Evolutionary conservation across 2,113 vertebrate genomes (phyloP), one percentile per base, ranked within the genome.

Genomic region (Zootoca vivipara): DNA sequence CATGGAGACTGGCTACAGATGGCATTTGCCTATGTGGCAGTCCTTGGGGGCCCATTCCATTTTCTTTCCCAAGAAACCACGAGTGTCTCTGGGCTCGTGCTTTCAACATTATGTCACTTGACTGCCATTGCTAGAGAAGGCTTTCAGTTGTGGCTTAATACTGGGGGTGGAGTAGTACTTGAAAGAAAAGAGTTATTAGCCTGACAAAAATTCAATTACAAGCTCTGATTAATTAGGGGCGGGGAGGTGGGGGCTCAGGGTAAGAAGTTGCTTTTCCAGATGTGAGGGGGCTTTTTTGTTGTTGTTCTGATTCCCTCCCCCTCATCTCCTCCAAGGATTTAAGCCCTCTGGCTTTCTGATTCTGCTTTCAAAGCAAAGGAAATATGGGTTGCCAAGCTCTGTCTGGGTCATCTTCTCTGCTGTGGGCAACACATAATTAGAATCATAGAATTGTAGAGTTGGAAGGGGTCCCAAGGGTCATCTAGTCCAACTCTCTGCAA

Each of bases 221-320:
- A 85, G 83, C 18, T 80, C 92, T 94, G 93, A 95, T 96, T 95
- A 92, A 94, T 95, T n/a, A 93, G 75, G 88, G 86, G 93, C 13
- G 38, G 33, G 20, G 86, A 82, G 88, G 73, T 91, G 85, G 12
- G 0, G 89, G 65, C 46, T 74, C 56, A 93, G 91, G 91, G 92
- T 91, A 92, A 94, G 94, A 88, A 92, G 92, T 85, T 95, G 92
- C 93, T 93, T 92, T 94, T 94, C 95, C 95, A 96, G 95, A 95
- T 96, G 95, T 92, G 95, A 93, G 46, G 46, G 46, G 10, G 93
- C 94, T 93, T 95, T 95, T 95, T 92, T 88, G 92, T 91, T 95
- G 94, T 95, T 95, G 13, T 62, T 62, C 58, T 52, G 46, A 12
- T 52, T 95, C 92, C 90, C 73, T 82, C 15, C 73, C 64, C 18